Percentiles rank a stretch among this genome's conserved stretches.
These are phyloP conservation scores for Drosophila gaucha DNA, from an alignment of 2,888 invertebrate genomes.

Conservation along the genomic window DNA sequence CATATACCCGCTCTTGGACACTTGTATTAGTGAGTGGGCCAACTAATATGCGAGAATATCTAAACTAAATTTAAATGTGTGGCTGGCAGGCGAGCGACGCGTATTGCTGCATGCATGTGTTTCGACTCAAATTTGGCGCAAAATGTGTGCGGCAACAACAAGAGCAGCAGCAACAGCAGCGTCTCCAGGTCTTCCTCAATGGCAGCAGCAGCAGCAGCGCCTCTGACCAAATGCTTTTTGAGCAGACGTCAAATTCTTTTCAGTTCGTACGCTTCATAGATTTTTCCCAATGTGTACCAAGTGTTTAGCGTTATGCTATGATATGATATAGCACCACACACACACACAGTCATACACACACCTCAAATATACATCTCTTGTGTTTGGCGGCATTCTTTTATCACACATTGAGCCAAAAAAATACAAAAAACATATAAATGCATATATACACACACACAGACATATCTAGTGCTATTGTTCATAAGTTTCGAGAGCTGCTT, in stretches of 20 bases:
- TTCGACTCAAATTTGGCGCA: constrained; percentile 61
- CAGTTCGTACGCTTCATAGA: constrained; percentile 27
- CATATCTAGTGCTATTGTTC: constrained; percentile 21
- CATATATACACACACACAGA: not conserved
- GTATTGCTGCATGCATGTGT: constrained; percentile 54
- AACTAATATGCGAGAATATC: constrained; percentile 33
- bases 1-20: not conserved
- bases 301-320: constrained; percentile 35
- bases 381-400: constrained; percentile 59
- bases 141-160: constrained; percentile 54
- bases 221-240: constrained; percentile 45
- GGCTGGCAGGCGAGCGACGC: constrained; percentile 31
- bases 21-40: not conserved
- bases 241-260: constrained; percentile 41
- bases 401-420: constrained; percentile 37
- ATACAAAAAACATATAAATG: constrained; percentile 1
- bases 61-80: constrained; percentile 56
- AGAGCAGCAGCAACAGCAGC: constrained; percentile 10
- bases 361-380: not conserved
- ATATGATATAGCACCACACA: constrained; percentile 25
- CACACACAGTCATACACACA: not conserved
- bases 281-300: constrained; percentile 26
- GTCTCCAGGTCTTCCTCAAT: constrained; percentile 31
- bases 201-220: constrained; percentile 11
- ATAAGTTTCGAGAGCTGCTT: not conserved